phyloP scores from a whole-genome alignment of 2,888 invertebrate species.

The Stenodema calcarata region DNA sequence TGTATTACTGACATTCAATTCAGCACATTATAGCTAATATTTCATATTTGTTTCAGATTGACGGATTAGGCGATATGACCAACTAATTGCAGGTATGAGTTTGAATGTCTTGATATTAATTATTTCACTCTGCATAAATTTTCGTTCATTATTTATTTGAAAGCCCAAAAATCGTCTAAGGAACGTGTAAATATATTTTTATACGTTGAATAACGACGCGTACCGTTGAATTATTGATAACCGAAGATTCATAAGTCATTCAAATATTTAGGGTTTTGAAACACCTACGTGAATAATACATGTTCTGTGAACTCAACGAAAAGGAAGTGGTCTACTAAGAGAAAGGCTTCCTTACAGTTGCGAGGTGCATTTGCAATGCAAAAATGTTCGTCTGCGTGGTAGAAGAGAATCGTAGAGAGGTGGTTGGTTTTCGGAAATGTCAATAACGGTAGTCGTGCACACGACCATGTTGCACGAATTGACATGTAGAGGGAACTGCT shows the following conservation, averaged over 20 bases:
- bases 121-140: too few relatives aligned
- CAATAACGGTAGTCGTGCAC: not conserved
- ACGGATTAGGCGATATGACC: not conserved
- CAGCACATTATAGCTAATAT: too few relatives aligned
- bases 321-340: not conserved
- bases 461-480: not conserved
- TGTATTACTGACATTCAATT: too few relatives aligned
- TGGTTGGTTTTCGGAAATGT: not conserved
- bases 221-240: not conserved
- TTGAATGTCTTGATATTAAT: too few relatives aligned
- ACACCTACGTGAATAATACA: not conserved
- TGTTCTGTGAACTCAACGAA: not conserved
- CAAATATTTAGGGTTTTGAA: not conserved
- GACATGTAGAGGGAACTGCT: too few relatives aligned
- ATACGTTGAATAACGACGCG: not conserved
- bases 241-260: not conserved
- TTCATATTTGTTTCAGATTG: not conserved
- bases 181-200: too few relatives aligned
- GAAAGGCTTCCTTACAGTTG: not conserved
- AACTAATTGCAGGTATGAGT: not conserved
- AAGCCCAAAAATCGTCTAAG: too few relatives aligned
- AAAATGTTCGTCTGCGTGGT: not conserved
- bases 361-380: not conserved
- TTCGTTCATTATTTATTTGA: too few relatives aligned
- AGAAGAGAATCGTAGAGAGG: not conserved